Evolutionary conservation across 2,113 vertebrate species (phyloP), one percentile per base, ranked within the genome.

Genomic region (Alligator mississippiensis): DNA sequence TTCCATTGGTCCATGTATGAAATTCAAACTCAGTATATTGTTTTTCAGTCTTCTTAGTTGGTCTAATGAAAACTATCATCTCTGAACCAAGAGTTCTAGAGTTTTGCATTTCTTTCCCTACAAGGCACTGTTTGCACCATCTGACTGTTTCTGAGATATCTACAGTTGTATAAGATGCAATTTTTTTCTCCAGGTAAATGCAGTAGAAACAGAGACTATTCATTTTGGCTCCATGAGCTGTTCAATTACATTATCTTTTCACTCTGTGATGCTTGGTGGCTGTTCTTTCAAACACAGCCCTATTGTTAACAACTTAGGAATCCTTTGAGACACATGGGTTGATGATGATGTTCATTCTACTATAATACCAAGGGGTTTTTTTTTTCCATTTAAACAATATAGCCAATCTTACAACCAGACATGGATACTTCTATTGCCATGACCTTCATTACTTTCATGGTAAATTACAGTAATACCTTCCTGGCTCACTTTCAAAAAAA

Each of bases 401-500:
- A 89, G 78, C 86, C 0, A 1, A 79, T 57, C 75, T 72, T 86
- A 17, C 13, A 84, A 66, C 8, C 77, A 90, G 89, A 79, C 78
- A 77, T 0, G 89, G 92, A 78, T 87, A 76, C 80, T 91, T 64
- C 80, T 78, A 59, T 80, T 89, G 79, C 75, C 81, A 57, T 7
- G 60, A 76, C 72, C 83, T 85, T 85, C 68, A 80, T 90, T 90
- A 81, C 22, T 80, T 66, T 85, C 83, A 76, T 59, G n/a, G 54
- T 78, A 64, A 96, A 83, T 82, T 82, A 80, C 58, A 88, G 79
- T 83, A 96, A 84, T 85, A 0, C 0, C 58, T 78, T 87, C 79
- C 82, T 84, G 83, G 80, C 87, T 70, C 25, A 83, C 70, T 84
- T 92, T 92, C 83, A 96, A 84, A 94, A 85, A 82, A 93, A 90